Percentiles rank a stretch among this genome's conserved stretches.
Evolutionary conservation across 2,888 invertebrate species (phyloP).

Genomic region (Anagyrus pseudococci): DNA sequence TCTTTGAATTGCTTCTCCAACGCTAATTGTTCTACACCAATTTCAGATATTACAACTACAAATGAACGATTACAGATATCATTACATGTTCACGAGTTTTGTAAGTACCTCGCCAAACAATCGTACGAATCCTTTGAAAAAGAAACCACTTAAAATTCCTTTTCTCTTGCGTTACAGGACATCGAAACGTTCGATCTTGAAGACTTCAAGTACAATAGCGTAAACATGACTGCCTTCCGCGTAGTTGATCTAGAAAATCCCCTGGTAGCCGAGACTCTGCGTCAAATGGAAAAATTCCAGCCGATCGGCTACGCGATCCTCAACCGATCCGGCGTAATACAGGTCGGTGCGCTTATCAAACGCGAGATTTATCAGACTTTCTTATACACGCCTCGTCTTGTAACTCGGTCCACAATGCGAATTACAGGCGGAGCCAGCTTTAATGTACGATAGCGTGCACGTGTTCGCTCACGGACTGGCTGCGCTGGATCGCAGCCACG

Average conservation of each 20-base stretch:
- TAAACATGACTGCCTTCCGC: slow-evolving; percentile 94
- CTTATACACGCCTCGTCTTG: background rate
- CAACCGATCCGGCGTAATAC: slow-evolving; percentile 72
- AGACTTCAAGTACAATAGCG: slow-evolving; percentile 92
- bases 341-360: slow-evolving; percentile 64
- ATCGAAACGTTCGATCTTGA: slow-evolving; percentile 87
- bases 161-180: too few relatives aligned
- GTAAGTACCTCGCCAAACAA: slow-evolving; percentile 69
- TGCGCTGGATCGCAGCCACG: slow-evolving; percentile 73
- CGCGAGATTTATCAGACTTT: background rate
- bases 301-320: slow-evolving; percentile 82
- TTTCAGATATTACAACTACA: slow-evolving; percentile 90
- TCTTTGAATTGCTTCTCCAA: background rate
- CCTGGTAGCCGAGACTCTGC: slow-evolving; percentile 76
- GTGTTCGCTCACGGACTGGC: slow-evolving; percentile 81
- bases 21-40: slow-evolving; percentile 39
- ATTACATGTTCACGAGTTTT: slow-evolving; percentile 94
- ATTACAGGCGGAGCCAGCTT: slow-evolving; percentile 82
- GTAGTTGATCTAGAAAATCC: slow-evolving; percentile 82
- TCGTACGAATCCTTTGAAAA: too few relatives aligned
- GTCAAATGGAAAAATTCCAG: slow-evolving; percentile 88
- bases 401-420: background rate
- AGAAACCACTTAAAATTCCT: too few relatives aligned
- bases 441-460: slow-evolving; percentile 86
- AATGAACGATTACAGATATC: slow-evolving; percentile 95